Evolutionary conservation across 2,797 vertebrate genomes (phyloP).

Genomic region (Leucoraja ocellata): DNA sequence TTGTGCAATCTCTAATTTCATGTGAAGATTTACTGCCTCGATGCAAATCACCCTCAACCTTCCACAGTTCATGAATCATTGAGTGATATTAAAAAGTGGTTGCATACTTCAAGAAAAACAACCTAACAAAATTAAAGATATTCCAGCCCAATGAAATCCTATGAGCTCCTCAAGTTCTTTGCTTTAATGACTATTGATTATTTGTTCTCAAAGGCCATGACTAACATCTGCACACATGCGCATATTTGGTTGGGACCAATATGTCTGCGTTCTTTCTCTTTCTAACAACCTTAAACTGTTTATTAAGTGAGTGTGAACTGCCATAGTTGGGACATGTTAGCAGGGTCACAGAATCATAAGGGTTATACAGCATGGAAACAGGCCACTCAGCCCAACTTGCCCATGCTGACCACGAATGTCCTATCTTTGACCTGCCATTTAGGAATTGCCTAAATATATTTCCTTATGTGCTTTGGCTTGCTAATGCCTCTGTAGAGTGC

Average conservation of each 20-base stretch:
- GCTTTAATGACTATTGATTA: conserved; percentile 8
- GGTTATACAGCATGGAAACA: too few species aligned
- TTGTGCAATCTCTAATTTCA: too few species aligned
- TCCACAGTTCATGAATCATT: not conserved
- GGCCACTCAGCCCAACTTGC: too few species aligned
- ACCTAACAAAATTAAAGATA: not conserved
- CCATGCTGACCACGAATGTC: too few species aligned
- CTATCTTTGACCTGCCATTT: too few species aligned
- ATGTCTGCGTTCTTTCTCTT: too few species aligned
- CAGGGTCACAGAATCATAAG: not conserved
- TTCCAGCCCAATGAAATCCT: not conserved
- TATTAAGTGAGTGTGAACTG: not conserved
- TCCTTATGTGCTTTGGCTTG: too few species aligned
- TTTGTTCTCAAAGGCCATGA: not conserved
- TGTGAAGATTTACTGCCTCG: not conserved
- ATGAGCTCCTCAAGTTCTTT: not conserved
- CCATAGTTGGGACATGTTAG: not conserved
- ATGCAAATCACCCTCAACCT: not conserved
- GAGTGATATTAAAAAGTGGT: not conserved
- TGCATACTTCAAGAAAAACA: not conserved
- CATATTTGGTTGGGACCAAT: not conserved
- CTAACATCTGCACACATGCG: too few species aligned
- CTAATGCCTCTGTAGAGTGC: too few species aligned
- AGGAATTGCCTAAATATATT: too few species aligned
- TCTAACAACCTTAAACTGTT: not conserved